Base-by-base conservation (phyloP, 2,888 invertebrate species). In the Aphidius colemani region DNA sequence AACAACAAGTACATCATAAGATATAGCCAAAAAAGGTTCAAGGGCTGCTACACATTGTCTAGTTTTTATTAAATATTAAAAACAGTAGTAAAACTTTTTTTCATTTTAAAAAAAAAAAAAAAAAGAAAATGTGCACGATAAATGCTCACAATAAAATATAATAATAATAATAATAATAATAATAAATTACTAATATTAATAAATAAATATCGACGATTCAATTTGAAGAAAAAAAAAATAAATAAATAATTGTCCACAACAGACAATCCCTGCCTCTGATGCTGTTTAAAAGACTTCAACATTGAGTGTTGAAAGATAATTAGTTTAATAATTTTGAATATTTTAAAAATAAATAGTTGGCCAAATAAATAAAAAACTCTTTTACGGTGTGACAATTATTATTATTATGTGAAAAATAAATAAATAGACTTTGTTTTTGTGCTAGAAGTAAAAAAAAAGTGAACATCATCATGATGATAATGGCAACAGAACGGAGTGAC, bases 11-110 rank as follows among this genome's bases (percentile, higher is more conserved):
- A 3, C n/a, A 59, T 8, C 7, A 11, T 10, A 18, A 60, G 30
- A 30, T 4, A 30, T 30, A 30, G 30, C 30, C 30, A 30, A 5
- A 30, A 71, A 64, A 73, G 78, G 57, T 78, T 78, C 78, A 75
- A 78, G 81, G 79, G 82, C 72, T 76, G 82, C 81, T 82, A 81
- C 82, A 82, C 81, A 71, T 72, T 66, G 68, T 69, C 66, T 58
- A 70, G 50, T 57, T 63, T 61, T 69, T 45, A 58, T 51, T 67
- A 66, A 60, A 48, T 13, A 55, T 7, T 30, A 63, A 11, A 56
- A 60, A 51, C 45, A 30, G 55, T 63, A 39, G 40, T 44, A 64
- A 56, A 60, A 53, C 63, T 63, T 56, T 65, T 45, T 59, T 44
- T 53, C 39, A 51, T 51, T 59, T 59, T 44, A 7, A 50, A 63